phyloP scores from a whole-genome alignment of 64 coral and sea anemone genomes.

The Stylophora pistillata region DNA sequence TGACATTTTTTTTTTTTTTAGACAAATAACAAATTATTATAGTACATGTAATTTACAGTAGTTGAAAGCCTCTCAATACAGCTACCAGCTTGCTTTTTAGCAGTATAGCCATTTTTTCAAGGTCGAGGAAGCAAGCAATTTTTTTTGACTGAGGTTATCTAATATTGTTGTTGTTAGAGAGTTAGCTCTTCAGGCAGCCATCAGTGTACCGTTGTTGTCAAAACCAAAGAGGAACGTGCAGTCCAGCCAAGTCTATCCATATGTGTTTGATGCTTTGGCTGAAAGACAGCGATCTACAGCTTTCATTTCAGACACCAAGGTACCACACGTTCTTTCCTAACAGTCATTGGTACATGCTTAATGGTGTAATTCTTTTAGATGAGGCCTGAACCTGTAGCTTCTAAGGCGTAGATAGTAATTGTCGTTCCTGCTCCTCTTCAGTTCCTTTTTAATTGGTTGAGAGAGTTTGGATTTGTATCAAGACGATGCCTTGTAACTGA shows the following conservation, averaged over 20 bases:
- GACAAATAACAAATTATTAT: too few relatives aligned
- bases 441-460: too few relatives aligned
- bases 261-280: constrained; percentile 84
- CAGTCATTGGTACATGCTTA: background rate
- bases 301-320: constrained; percentile 95
- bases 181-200: constrained; percentile 63
- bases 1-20: too few relatives aligned
- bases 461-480: too few relatives aligned
- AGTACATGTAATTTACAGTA: too few relatives aligned
- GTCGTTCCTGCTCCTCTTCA: too few relatives aligned
- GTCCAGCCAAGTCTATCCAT: constrained; percentile 64
- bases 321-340: background rate
- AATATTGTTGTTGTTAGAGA: constrained; percentile 54
- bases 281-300: constrained; percentile 60
- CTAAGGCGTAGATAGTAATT: too few relatives aligned
- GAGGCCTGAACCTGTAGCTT: too few relatives aligned
- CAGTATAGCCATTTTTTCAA: background rate
- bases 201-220: constrained; percentile 55
- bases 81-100: background rate
- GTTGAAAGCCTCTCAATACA: too few relatives aligned
- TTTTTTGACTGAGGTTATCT: background rate
- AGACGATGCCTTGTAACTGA: too few relatives aligned
- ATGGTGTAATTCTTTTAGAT: background rate
- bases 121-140: background rate
- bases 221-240: constrained; percentile 40